Conservation (phyloP, 1,140 invertebrate species). For the Ctenoplectra terminalis region DNA sequence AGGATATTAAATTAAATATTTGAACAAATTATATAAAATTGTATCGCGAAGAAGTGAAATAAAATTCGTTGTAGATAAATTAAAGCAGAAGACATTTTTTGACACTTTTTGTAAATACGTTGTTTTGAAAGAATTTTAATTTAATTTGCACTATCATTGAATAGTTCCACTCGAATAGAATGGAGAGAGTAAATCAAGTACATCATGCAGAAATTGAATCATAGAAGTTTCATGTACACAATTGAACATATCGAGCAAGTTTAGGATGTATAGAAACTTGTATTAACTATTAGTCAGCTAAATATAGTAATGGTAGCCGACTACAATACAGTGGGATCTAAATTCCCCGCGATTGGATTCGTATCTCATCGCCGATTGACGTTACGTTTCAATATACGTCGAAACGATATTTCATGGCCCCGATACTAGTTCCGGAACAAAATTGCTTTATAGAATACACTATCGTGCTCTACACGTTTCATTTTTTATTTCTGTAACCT, state of each 20-base stretch:
- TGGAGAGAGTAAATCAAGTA: background rate
- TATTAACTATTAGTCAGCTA: constrained; percentile 3
- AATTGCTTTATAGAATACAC: background rate
- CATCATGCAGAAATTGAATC: constrained; percentile 5
- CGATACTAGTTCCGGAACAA: background rate
- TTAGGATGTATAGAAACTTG: background rate
- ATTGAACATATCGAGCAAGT: background rate
- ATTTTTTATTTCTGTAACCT: too few relatives aligned
- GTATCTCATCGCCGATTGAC: background rate
- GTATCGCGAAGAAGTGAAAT: too few relatives aligned
- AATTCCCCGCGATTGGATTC: background rate
- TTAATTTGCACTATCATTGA: background rate
- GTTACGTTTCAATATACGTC: background rate
- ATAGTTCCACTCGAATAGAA: background rate
- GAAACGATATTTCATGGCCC: too few relatives aligned
- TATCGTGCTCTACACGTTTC: too few relatives aligned
- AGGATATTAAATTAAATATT: too few relatives aligned
- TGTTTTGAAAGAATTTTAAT: background rate
- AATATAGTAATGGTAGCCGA: too few relatives aligned
- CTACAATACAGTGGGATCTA: background rate
- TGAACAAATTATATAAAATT: too few relatives aligned
- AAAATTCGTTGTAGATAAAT: too few relatives aligned
- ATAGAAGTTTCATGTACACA: background rate
- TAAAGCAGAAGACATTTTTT: too few relatives aligned
- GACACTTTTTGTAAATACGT: background rate